Evolutionary conservation across 2,888 invertebrate species (phyloP).

Genomic region (Druceiella hillmani): DNA sequence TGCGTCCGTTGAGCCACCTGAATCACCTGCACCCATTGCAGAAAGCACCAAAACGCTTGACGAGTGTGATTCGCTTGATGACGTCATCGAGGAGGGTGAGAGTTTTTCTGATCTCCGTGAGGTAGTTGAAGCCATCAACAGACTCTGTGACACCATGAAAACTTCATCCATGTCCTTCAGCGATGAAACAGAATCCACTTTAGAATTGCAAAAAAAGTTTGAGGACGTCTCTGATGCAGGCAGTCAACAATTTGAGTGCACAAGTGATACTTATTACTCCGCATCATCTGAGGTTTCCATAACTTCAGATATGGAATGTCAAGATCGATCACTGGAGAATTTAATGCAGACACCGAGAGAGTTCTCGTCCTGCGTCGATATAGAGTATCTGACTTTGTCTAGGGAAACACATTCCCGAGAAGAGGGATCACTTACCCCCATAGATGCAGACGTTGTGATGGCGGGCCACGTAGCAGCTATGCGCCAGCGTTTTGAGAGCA

Average conservation of each 20-base stretch:
- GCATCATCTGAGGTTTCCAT: slow-evolving; percentile 43
- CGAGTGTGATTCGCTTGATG: no score
- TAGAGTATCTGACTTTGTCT: neutral
- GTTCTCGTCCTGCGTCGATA: slow-evolving; percentile 20
- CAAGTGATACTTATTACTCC: slow-evolving; percentile 42
- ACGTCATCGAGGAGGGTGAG: slow-evolving; percentile 31
- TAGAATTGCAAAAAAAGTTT: no score
- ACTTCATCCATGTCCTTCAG: slow-evolving; percentile 28
- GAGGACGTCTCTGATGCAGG: no score
- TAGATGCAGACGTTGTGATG: slow-evolving; percentile 34
- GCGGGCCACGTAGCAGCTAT: slow-evolving; percentile 50
- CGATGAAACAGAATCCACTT: no score
- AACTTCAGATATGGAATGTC: slow-evolving; percentile 34
- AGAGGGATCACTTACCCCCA: slow-evolving; percentile 28
- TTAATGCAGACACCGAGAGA: slow-evolving; percentile 21
- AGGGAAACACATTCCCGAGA: neutral
- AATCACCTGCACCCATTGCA: slow-evolving; percentile 8
- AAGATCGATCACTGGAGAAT: slow-evolving; percentile 26
- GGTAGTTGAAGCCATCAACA: slow-evolving; percentile 48
- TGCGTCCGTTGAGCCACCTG: neutral
- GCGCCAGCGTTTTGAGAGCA: slow-evolving; percentile 47
- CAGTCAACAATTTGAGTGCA: no score
- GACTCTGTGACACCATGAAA: slow-evolving; percentile 46
- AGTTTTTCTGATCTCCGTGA: slow-evolving; percentile 43
- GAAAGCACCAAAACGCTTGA: no score